Percentiles rank a stretch among this genome's conserved stretches.
These are phyloP conservation scores for Psephotus haematonotus DNA, from an alignment of 2,113 vertebrate species.

Conservation along the genomic window DNA sequence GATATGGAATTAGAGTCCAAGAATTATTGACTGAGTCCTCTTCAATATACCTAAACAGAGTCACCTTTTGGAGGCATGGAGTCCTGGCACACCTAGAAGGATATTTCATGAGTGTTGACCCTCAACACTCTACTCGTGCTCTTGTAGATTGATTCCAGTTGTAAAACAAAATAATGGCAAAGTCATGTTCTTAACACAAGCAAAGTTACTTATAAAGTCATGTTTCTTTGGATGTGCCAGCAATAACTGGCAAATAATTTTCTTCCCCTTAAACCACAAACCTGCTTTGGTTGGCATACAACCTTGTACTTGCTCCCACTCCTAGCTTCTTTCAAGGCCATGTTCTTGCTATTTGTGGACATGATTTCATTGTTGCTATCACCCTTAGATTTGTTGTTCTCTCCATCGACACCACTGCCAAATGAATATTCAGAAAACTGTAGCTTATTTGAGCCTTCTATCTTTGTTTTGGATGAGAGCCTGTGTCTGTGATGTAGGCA, in stretches of 20 bases:
- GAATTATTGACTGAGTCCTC: not conserved
- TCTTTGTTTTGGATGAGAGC: not conserved
- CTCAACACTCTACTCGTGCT: not conserved
- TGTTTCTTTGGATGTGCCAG: not conserved
- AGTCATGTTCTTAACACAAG: not conserved
- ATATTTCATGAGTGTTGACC: not conserved
- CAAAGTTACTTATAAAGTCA: not conserved
- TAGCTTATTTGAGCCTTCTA: not conserved
- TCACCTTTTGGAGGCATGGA: not conserved
- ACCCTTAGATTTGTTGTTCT: not conserved
- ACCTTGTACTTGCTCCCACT: not conserved
- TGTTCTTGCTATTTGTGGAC: not conserved
- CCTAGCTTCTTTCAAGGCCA: not conserved
- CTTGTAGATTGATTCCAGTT: not conserved
- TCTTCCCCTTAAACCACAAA: not conserved
- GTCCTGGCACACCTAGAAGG: not conserved
- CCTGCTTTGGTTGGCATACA: not conserved
- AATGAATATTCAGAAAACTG: not conserved
- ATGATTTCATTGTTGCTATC: not conserved
- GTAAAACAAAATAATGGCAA: slow-evolving; percentile 24
- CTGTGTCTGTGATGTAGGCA: not conserved
- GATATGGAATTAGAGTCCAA: not conserved
- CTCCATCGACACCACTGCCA: not conserved
- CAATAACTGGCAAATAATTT: not conserved
- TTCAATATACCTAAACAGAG: not conserved